These are phyloP conservation scores for Nomada fabriciana DNA, from an alignment of 2,888 invertebrate species.

Conservation along the genomic window DNA sequence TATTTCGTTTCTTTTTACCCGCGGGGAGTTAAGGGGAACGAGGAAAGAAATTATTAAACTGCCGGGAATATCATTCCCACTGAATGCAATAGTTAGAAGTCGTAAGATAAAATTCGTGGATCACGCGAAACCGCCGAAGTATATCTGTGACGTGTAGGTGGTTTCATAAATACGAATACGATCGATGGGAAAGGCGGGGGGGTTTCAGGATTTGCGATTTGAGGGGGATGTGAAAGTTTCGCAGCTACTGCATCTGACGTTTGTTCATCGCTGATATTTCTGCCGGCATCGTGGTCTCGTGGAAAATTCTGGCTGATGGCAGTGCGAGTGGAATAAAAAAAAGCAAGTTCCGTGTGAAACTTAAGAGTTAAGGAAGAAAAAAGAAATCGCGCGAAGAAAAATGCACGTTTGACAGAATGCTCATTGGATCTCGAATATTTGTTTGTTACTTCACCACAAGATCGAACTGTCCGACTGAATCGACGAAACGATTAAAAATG, in stretches of 20 bases:
- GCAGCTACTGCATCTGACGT: constrained; percentile 30
- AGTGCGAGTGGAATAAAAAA: too few species aligned
- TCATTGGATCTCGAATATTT: too few species aligned
- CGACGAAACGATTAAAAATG: too few species aligned
- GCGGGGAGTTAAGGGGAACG: too few species aligned
- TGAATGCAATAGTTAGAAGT: too few species aligned
- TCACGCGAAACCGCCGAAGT: background rate
- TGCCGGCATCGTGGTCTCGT: background rate
- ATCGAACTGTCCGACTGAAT: too few species aligned
- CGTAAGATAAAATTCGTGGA: constrained; percentile 10
- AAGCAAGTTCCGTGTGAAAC: background rate
- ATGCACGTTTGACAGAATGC: too few species aligned
- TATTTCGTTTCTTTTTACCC: too few species aligned
- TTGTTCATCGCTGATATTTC: constrained; percentile 5
- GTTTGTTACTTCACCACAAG: too few species aligned
- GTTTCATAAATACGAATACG: constrained; percentile 29
- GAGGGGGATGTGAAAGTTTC: constrained; percentile 16
- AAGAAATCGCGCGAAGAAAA: too few species aligned
- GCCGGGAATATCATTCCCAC: background rate
- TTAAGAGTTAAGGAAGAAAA: background rate
- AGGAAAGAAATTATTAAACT: too few species aligned
- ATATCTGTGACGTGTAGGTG: background rate
- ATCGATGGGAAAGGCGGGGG: background rate
- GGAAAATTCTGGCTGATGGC: background rate
- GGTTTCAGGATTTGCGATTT: constrained; percentile 4